phyloP scores from a whole-genome alignment of 2,797 vertebrate genomes.

The Eulemur mongoz region DNA sequence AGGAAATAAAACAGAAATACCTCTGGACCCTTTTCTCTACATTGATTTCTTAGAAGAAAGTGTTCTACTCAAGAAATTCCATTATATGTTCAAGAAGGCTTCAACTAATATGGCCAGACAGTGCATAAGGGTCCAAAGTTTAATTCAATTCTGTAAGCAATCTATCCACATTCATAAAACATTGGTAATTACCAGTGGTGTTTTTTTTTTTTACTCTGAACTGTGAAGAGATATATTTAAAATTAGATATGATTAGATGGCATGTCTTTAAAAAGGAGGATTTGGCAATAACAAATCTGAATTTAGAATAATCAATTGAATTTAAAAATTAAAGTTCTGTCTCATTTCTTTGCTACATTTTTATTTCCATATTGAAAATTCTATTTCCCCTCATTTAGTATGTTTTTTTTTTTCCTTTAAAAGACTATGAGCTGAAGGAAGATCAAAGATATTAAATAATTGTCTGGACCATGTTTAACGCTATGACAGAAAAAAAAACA shows the following conservation, averaged over 20 bases:
- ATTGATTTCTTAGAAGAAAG: constrained; percentile 2
- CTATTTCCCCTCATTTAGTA: neutral
- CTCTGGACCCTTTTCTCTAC: neutral
- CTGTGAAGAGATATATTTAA: neutral
- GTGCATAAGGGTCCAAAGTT: neutral
- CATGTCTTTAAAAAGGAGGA: neutral
- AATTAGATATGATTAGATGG: neutral
- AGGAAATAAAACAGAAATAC: neutral
- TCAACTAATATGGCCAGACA: neutral
- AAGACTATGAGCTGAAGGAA: neutral
- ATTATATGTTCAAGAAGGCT: neutral
- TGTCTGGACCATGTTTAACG: neutral
- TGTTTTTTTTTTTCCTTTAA: neutral
- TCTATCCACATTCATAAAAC: neutral
- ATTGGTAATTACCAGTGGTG: neutral
- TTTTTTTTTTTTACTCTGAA: neutral
- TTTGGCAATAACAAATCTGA: neutral
- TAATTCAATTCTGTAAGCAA: constrained; percentile 12
- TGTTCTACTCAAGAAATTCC: neutral
- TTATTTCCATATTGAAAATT: neutral
- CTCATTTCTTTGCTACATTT: neutral
- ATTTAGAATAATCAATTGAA: neutral
- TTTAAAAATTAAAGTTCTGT: neutral
- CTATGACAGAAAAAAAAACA: neutral
- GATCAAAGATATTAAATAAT: neutral